Percentiles rank a stretch among this genome's conserved stretches.
phyloP scores from a whole-genome alignment of 2,888 invertebrate species.

The Drosophila siamana region DNA sequence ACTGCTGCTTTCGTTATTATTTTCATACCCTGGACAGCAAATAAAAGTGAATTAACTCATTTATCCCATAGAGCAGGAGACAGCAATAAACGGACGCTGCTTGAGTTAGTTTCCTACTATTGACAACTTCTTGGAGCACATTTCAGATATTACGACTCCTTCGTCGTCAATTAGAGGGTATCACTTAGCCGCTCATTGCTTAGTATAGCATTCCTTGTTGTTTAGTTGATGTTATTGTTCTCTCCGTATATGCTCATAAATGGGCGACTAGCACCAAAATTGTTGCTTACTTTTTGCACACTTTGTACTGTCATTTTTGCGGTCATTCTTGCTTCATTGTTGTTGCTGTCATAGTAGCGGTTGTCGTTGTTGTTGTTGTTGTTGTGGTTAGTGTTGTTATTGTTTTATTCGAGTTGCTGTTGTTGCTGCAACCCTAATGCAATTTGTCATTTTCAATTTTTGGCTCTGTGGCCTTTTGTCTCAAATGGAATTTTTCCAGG shows the following conservation, averaged over 20 bases:
- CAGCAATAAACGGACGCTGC: too few relatives aligned
- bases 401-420: slow-evolving; percentile 5
- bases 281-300: slow-evolving; percentile 70
- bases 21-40: slow-evolving; percentile 5
- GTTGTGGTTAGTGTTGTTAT: slow-evolving; percentile 11
- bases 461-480: slow-evolving; percentile 48
- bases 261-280: slow-evolving; percentile 44
- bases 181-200: background rate
- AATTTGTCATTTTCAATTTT: slow-evolving; percentile 79
- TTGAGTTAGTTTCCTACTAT: too few relatives aligned
- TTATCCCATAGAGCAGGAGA: too few relatives aligned
- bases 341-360: slow-evolving; percentile 20
- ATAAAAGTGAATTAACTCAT: background rate
- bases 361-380: slow-evolving; percentile 20
- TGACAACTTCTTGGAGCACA: too few relatives aligned
- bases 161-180: background rate
- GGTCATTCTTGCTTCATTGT: slow-evolving; percentile 51
- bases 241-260: slow-evolving; percentile 58
- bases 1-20: slow-evolving; percentile 36
- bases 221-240: slow-evolving; percentile 33
- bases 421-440: slow-evolving; percentile 58
- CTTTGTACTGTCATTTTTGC: slow-evolving; percentile 71
- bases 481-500: slow-evolving; percentile 66
- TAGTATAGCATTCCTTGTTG: slow-evolving; percentile 3
- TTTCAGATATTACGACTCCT: background rate